phyloP scores from a whole-genome alignment of 2,797 vertebrate genomes.

The Toxotes lorentzi region DNA sequence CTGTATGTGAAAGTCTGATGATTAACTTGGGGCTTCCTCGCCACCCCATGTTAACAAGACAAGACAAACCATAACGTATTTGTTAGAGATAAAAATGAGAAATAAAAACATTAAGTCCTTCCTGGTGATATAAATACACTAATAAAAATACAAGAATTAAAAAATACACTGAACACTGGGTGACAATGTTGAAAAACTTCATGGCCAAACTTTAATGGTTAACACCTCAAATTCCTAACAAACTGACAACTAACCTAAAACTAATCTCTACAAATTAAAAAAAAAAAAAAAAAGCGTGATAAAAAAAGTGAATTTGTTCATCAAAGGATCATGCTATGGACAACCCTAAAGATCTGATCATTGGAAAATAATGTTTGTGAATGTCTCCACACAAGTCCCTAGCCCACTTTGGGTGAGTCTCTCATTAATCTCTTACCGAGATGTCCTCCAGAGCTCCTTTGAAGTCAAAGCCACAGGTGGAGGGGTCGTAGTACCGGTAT shows the following conservation, averaged over 20 bases:
- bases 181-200: too few relatives aligned
- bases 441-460: conserved; percentile 95
- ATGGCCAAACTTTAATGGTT: too few relatives aligned
- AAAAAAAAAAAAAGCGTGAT: too few relatives aligned
- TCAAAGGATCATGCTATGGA: background rate
- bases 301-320: background rate
- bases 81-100: too few relatives aligned
- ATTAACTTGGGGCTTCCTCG: background rate
- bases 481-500: conserved; percentile 96
- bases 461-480: conserved; percentile 96
- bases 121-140: too few relatives aligned
- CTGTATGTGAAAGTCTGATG: background rate
- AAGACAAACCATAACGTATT: too few relatives aligned
- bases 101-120: too few relatives aligned
- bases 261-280: too few relatives aligned
- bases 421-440: conserved; percentile 86
- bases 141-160: too few relatives aligned
- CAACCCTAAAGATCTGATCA: background rate
- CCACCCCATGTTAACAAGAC: background rate
- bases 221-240: background rate
- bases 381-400: background rate
- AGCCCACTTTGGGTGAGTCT: background rate
- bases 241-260: background rate
- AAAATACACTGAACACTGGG: too few relatives aligned
- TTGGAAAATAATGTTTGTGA: background rate